Percentiles rank a stretch among this genome's conserved stretches.
Conservation (phyloP, 2,888 invertebrate genomes). For the Prosopocoilus inquinatus region DNA sequence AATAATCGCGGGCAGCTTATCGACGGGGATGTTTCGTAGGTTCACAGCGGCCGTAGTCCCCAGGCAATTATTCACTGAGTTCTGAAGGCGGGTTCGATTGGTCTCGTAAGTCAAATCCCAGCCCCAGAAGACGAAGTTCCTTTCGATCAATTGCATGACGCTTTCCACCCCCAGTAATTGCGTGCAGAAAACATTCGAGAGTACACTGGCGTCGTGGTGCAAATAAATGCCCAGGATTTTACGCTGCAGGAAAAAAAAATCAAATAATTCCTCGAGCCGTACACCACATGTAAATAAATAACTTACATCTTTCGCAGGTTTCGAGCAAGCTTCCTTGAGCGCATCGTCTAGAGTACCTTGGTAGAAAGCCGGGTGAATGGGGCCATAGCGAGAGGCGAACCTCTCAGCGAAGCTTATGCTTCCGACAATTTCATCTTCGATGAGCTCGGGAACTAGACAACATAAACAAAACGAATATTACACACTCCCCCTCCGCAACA, state of each 20-base stretch:
- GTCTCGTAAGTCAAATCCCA: constrained; percentile 94
- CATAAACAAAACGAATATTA: constrained; percentile 2
- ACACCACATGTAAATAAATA: too few relatives aligned
- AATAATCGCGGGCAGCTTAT: constrained; percentile 84
- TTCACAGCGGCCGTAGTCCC: constrained; percentile 82
- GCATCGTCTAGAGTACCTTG: constrained; percentile 90
- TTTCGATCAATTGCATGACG: constrained; percentile 82
- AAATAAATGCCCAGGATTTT: constrained; percentile 92
- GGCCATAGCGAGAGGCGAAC: constrained; percentile 83
- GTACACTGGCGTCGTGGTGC: constrained; percentile 93
- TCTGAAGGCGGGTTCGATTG: constrained; percentile 78
- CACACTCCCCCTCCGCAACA: neutral
- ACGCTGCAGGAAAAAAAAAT: constrained; percentile 61
- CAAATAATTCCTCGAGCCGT: too few relatives aligned
- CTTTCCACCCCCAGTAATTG: constrained; percentile 90
- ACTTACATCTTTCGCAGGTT: constrained; percentile 85
- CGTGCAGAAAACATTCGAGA: constrained; percentile 96
- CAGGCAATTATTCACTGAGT: constrained; percentile 72
- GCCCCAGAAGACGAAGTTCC: constrained; percentile 92
- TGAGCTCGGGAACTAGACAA: constrained; percentile 77
- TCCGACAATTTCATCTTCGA: constrained; percentile 82
- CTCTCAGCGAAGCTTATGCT: constrained; percentile 84
- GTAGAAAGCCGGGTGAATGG: constrained; percentile 85
- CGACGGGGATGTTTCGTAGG: constrained; percentile 80
- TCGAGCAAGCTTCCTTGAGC: constrained; percentile 83